These are phyloP conservation scores for Forbesichthys agassizii DNA, from an alignment of 2,113 vertebrate species.

Conservation along the genomic window DNA sequence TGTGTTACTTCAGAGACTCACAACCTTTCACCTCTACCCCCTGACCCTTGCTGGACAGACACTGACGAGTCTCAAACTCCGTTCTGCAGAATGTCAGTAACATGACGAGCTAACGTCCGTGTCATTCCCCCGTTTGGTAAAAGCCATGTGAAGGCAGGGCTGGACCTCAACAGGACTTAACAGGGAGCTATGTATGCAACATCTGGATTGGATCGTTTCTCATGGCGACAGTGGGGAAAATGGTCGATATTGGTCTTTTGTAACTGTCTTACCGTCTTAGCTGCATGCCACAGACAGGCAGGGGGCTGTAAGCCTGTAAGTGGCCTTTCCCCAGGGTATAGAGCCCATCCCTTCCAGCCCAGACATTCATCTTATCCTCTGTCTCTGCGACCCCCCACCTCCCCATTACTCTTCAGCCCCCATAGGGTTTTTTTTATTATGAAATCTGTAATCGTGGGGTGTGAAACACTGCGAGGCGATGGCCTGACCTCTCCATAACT, in stretches of 20 bases:
- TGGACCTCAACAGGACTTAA: constrained; percentile 13
- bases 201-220: constrained; percentile 58
- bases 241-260: constrained; percentile 49
- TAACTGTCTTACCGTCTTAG: constrained; percentile 68
- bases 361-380: constrained; percentile 53
- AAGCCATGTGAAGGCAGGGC: constrained; percentile 1
- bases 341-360: constrained; percentile 57
- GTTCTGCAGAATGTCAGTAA: constrained; percentile 38
- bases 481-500: constrained; percentile 19
- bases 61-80: constrained; percentile 36
- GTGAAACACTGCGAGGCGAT: constrained; percentile 61
- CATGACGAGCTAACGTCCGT: constrained; percentile 17
- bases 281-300: constrained; percentile 63
- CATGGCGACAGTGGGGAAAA: constrained; percentile 30
- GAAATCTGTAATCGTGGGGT: constrained; percentile 51
- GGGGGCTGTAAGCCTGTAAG: constrained; percentile 63
- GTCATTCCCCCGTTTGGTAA: constrained; percentile 14
- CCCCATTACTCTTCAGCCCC: not conserved
- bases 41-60: constrained; percentile 35
- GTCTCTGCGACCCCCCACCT: not conserved
- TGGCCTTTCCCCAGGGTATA: constrained; percentile 60
- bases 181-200: constrained; percentile 22
- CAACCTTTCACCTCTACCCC: constrained; percentile 48
- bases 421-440: constrained; percentile 26
- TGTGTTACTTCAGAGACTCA: constrained; percentile 9